Base-by-base conservation (phyloP, 2,888 invertebrate species). In the Crioceris asparagi region DNA sequence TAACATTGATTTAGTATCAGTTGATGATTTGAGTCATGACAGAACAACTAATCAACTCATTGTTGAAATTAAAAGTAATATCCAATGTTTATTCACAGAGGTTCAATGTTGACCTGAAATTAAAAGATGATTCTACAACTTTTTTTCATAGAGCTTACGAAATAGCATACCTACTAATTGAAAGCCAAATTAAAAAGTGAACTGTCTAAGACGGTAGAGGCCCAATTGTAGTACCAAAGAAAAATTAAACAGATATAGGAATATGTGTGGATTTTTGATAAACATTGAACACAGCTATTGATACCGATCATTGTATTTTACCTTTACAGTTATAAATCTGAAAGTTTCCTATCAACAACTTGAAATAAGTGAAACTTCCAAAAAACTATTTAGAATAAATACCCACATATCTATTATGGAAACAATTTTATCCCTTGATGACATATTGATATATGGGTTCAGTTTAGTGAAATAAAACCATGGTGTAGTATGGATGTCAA, bases 401-500 rank as follows among this genome's bases (percentile, higher is more conserved):
- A 21, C 6, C 6, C 21, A 21, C 21, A 10, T 21, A 8, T 7
- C 16, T 3, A 16, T 30, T 11, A 30, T 30, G 12, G 30, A 30
- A 5, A 12, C 3, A 4, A 30, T 30, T 14, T 30, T 12, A 16
- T n/a, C 12, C 30, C 30, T 30, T 15, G 30, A 30, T 30, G 30
- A 30, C 15, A 15, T 12, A 4, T 8, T 30, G 15, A 16, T 30
- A 14, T 15, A n/a, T 15, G 30, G 14, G 4, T 14, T n/a, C 11
- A 7, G 14, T 12, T 15, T 15, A 5, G 4, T 14, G 15, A 16
- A 30, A 12, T 15, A n/a, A 10, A n/a, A 30, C 8, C 14, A 30
- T 14, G 15, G 15, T 12, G 12, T 30, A 16, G 14, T 50, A 43
- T 40, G 39, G 45, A 48, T 38, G 47, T 53, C 3, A 37, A 44